phyloP scores from a whole-genome alignment of 2,888 invertebrate species.

The Liodrosophila aerea region DNA sequence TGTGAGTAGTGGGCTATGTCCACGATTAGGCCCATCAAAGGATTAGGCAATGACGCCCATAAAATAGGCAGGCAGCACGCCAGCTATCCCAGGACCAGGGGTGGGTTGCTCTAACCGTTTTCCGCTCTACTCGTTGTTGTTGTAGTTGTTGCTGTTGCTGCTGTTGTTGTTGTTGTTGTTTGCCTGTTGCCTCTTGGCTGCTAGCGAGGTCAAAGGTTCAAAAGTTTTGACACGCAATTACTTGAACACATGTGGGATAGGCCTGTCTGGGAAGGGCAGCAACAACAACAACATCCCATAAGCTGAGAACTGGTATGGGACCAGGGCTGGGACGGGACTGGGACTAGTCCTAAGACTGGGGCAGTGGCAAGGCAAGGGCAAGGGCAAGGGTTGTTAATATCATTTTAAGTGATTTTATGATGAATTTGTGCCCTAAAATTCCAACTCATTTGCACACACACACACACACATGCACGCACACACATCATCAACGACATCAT shows the following conservation, averaged over 20 bases:
- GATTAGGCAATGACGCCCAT: conserved; percentile 66
- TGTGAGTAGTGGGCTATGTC: conserved; percentile 37
- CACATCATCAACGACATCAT: conserved; percentile 44
- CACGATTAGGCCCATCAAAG: conserved; percentile 77
- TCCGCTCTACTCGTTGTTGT: conserved; percentile 10
- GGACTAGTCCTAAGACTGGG: conserved; percentile 5
- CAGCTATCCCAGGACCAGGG: conserved; percentile 27
- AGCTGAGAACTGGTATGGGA: neutral
- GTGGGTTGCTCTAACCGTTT: conserved; percentile 14
- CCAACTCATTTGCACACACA: conserved; percentile 65
- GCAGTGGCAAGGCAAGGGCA: conserved; percentile 9
- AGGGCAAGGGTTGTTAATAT: conserved; percentile 68
- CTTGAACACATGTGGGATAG: conserved; percentile 70
- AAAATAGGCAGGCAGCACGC: conserved; percentile 56
- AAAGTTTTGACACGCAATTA: conserved; percentile 79
- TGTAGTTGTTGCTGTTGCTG: neutral
- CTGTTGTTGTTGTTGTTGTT: conserved; percentile 11
- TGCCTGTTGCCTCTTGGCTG: conserved; percentile 25
- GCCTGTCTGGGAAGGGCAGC: conserved; percentile 25
- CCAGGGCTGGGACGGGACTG: neutral
- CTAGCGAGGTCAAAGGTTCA: conserved; percentile 74
- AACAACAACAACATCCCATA: no score
- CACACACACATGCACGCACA: conserved; percentile 21
- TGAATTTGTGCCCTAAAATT: conserved; percentile 79
- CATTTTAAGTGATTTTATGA: conserved; percentile 81